Percentiles rank a stretch among this genome's conserved stretches.
Evolutionary conservation across 2,888 invertebrate species (phyloP).

Genomic region (Philaethria dido): DNA sequence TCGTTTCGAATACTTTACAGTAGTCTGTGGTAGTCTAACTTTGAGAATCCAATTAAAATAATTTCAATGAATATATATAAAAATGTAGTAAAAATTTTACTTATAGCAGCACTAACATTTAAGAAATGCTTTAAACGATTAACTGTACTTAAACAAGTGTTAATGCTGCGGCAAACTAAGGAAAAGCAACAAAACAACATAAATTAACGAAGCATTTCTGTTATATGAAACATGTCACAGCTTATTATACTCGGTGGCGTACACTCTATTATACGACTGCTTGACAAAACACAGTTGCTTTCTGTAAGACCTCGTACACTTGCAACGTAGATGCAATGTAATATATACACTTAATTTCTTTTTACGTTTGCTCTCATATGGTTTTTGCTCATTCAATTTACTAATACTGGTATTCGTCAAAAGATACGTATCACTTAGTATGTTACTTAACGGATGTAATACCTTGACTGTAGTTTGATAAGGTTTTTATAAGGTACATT

Average conservation of each 20-base stretch:
- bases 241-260: constrained; percentile 40
- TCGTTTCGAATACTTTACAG: no score
- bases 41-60: no score
- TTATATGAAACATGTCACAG: constrained; percentile 39
- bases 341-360: constrained; percentile 7
- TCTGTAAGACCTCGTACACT: constrained; percentile 9
- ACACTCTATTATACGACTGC: constrained; percentile 42
- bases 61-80: no score
- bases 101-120: background rate
- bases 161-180: constrained; percentile 7
- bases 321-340: background rate
- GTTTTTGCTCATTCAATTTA: background rate
- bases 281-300: constrained; percentile 46
- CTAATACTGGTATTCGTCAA: background rate
- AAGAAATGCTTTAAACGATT: constrained; percentile 1
- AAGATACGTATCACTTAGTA: background rate
- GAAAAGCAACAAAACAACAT: constrained; percentile 28
- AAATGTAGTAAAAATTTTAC: background rate
- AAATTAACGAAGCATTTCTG: constrained; percentile 40
- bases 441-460: no score
- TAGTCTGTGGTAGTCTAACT: no score
- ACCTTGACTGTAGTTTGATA: background rate
- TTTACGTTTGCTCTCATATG: background rate
- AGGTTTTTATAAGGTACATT: no score
- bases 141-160: constrained; percentile 13